phyloP scores from a whole-genome alignment of 2,797 vertebrate species.

The Phrynocephalus guinanensis region DNA sequence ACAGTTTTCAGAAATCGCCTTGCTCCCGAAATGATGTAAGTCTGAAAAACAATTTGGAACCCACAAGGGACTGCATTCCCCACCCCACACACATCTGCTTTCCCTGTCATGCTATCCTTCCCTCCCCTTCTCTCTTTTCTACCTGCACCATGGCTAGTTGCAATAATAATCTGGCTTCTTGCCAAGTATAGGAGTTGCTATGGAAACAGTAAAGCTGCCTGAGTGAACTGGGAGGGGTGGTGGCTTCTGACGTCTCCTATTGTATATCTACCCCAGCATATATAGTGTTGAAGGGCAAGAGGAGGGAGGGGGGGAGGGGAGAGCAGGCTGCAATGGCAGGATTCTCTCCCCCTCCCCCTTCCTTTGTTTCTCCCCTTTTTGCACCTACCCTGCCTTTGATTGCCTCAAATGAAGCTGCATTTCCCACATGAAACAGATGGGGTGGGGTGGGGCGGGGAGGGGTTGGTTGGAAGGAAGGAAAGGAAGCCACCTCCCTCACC shows the following conservation, averaged over 20 bases:
- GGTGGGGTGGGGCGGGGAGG: not conserved
- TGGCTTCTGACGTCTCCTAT: not conserved
- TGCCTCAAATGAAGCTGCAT: not conserved
- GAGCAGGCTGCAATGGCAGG: not conserved
- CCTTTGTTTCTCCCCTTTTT: not conserved
- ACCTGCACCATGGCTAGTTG: conserved; percentile 45
- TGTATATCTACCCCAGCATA: not conserved
- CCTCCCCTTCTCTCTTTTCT: not conserved
- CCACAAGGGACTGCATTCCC: not conserved
- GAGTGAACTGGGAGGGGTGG: conserved; percentile 23
- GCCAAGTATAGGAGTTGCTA: conserved; percentile 69
- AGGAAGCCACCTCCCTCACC: not conserved
- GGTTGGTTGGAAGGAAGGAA: not conserved
- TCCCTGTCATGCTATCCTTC: not conserved
- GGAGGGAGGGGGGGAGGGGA: not conserved
- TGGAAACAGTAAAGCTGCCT: conserved; percentile 73
- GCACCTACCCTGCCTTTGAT: not conserved
- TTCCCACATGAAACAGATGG: not conserved
- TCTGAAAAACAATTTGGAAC: not conserved
- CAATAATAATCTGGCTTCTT: conserved; percentile 69
- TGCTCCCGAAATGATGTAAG: not conserved
- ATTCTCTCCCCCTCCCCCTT: rapidly evolving
- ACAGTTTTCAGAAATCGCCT: not conserved
- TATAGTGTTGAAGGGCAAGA: not conserved
- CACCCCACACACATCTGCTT: not conserved